These are phyloP conservation scores for Sinohyriopsis cumingii DNA, from an alignment of 2,888 invertebrate genomes.

Conservation along the genomic window DNA sequence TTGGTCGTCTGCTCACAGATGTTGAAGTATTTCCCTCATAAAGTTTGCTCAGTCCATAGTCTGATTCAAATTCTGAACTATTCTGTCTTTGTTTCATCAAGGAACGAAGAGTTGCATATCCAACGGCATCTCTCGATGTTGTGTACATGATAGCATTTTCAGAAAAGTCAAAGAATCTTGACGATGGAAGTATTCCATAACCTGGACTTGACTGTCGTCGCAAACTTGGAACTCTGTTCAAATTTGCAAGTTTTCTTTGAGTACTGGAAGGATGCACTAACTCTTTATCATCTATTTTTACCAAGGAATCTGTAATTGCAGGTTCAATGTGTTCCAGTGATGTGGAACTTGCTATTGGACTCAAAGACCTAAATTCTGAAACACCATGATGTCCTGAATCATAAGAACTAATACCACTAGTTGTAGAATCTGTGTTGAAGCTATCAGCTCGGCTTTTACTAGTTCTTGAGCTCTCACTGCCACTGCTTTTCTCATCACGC, in stretches of 20 bases:
- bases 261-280: constrained; percentile 69
- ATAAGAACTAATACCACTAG: constrained; percentile 87
- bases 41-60: constrained; percentile 41
- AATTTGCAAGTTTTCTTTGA: constrained; percentile 61
- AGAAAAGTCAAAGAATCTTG: constrained; percentile 40
- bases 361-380: constrained; percentile 75
- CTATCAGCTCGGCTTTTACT: constrained; percentile 74
- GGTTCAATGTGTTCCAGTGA: constrained; percentile 48
- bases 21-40: constrained; percentile 40
- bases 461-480: constrained; percentile 69
- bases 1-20: constrained; percentile 50
- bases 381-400: constrained; percentile 76
- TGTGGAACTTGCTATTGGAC: constrained; percentile 90
- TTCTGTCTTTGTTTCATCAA: constrained; percentile 66
- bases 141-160: constrained; percentile 60
- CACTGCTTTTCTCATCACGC: constrained; percentile 48
- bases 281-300: constrained; percentile 51
- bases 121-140: constrained; percentile 67
- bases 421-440: constrained; percentile 81
- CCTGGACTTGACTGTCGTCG: constrained; percentile 43
- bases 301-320: constrained; percentile 24
- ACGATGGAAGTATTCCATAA: constrained; percentile 29
- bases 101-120: constrained; percentile 69
- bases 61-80: constrained; percentile 60
- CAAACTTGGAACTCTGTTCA: constrained; percentile 65